Conservation (phyloP, 2,888 invertebrate genomes). For the Phengaris arion region DNA sequence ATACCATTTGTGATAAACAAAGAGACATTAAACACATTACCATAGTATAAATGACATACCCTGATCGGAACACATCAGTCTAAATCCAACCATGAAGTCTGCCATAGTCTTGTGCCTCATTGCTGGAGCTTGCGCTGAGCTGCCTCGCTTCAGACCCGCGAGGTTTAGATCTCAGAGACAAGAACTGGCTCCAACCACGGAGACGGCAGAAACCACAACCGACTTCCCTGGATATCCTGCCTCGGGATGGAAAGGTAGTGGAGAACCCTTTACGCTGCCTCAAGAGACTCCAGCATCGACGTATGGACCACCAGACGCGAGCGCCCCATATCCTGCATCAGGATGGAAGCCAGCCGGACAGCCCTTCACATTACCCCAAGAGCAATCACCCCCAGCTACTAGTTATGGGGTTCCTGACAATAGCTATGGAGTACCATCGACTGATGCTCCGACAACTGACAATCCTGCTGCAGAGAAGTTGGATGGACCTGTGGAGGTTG, state of each 20-base stretch:
- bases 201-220: slow-evolving; percentile 62
- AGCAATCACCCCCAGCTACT: slow-evolving; percentile 51
- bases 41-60: slow-evolving; percentile 38
- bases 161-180: slow-evolving; percentile 71
- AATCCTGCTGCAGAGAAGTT: slow-evolving; percentile 61
- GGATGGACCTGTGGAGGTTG: slow-evolving; percentile 64
- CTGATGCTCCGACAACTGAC: slow-evolving; percentile 59
- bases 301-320: slow-evolving; percentile 52
- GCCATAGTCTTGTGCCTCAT: slow-evolving; percentile 54
- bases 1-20: slow-evolving; percentile 45
- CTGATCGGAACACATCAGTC: slow-evolving; percentile 23
- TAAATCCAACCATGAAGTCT: slow-evolving; percentile 56
- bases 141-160: slow-evolving; percentile 69
- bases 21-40: slow-evolving; percentile 40
- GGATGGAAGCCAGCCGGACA: slow-evolving; percentile 70
- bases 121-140: slow-evolving; percentile 59
- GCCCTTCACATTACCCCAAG: slow-evolving; percentile 61
- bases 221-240: slow-evolving; percentile 54
- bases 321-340: slow-evolving; percentile 62
- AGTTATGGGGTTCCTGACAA: slow-evolving; percentile 58
- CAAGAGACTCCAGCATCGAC: slow-evolving; percentile 46
- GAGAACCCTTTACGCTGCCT: slow-evolving; percentile 46
- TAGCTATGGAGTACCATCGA: slow-evolving; percentile 48
- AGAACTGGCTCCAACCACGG: slow-evolving; percentile 68
- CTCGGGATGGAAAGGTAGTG: slow-evolving; percentile 65